Evolutionary conservation across 2,888 invertebrate species (phyloP).

Genomic region (Amiota communis): DNA sequence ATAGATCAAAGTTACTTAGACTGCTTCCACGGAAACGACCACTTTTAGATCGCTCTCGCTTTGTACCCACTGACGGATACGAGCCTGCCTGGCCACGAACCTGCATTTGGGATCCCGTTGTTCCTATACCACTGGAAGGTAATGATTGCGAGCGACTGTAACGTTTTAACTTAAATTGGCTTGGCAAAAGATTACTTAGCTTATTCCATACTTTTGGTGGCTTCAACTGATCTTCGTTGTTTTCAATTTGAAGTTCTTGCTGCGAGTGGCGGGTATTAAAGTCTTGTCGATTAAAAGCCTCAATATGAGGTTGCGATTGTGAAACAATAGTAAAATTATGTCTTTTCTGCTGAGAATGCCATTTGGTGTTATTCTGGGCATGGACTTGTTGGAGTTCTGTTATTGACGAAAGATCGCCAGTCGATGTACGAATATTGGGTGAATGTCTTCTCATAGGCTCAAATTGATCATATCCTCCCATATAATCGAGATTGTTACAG

Average conservation of each 20-base stretch:
- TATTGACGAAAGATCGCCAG: not conserved
- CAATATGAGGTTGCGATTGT: not conserved
- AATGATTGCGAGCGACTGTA: slow-evolving; percentile 85
- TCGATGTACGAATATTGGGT: not conserved
- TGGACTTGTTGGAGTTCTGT: not conserved
- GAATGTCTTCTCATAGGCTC: slow-evolving; percentile 28
- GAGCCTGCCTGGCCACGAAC: slow-evolving; percentile 57
- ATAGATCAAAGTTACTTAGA: slow-evolving; percentile 47
- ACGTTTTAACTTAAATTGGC: slow-evolving; percentile 77
- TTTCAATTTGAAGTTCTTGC: not conserved
- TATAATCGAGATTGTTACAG: slow-evolving; percentile 67
- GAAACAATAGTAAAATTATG: not conserved
- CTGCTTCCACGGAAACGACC: slow-evolving; percentile 24
- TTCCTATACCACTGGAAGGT: slow-evolving; percentile 79
- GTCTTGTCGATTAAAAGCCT: slow-evolving; percentile 3
- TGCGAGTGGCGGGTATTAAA: not conserved
- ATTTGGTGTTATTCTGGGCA: slow-evolving; percentile 42
- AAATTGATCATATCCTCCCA: slow-evolving; percentile 45
- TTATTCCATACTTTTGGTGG: slow-evolving; percentile 73
- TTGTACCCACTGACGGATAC: slow-evolving; percentile 56
- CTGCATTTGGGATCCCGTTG: slow-evolving; percentile 66
- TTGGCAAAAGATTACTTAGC: slow-evolving; percentile 82
- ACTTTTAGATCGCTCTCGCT: not conserved
- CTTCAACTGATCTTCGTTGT: slow-evolving; percentile 35
- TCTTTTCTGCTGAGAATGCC: slow-evolving; percentile 57